phyloP scores from a whole-genome alignment of 1,140 invertebrate species.

The Penaeus vannamei region DNA sequence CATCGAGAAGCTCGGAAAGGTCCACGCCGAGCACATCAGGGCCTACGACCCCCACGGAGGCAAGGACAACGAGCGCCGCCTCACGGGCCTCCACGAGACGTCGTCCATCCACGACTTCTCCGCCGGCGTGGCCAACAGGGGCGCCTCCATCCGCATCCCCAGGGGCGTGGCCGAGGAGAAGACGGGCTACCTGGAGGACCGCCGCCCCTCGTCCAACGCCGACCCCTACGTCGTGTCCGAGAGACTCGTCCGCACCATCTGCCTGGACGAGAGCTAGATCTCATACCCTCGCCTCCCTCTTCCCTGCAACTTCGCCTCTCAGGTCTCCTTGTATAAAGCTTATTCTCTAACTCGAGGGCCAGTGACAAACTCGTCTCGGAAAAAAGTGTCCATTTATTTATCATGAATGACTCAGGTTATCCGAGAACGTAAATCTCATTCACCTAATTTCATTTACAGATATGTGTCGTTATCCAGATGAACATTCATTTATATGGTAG shows the following conservation, averaged over 20 bases:
- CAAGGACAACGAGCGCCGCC: constrained; percentile 9
- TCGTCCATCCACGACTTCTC: constrained; percentile 30
- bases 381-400: no score
- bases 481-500: no score
- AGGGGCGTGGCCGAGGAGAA: constrained; percentile 19
- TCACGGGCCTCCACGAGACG: not conserved
- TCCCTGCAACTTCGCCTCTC: no score
- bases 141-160: constrained; percentile 2
- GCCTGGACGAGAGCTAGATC: not conserved
- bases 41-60: constrained; percentile 19
- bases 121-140: constrained; percentile 16
- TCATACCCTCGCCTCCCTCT: not conserved
- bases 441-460: no score
- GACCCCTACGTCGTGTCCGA: constrained; percentile 4
- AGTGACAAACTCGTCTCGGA: no score
- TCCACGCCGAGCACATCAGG: not conserved
- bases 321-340: no score
- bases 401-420: no score
- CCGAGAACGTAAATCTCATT: no score
- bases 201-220: constrained; percentile 2
- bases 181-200: not conserved
- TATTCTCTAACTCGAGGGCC: no score
- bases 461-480: no score
- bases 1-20: not conserved
- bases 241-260: constrained; percentile 10